phyloP scores from a whole-genome alignment of 37 sponge, comb jelly and placozoan species.

The Haliclona indistincta region DNA sequence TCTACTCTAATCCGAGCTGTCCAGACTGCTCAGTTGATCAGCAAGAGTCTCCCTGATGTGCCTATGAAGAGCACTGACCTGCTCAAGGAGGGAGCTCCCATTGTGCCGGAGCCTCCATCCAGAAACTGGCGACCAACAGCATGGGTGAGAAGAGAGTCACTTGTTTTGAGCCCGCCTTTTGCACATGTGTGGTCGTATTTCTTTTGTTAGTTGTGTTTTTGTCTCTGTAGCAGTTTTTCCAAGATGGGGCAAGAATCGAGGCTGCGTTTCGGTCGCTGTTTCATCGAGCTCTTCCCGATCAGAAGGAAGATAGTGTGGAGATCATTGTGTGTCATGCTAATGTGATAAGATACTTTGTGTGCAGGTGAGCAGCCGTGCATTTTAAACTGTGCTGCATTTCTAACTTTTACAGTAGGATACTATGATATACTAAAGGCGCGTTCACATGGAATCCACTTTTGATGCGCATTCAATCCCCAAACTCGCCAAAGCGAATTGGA shows the following conservation, averaged over 20 bases:
- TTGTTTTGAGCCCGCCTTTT: neutral
- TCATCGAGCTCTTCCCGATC: constrained; percentile 85
- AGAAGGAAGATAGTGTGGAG: constrained; percentile 79
- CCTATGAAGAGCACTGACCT: constrained; percentile 75
- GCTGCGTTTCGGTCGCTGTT: constrained; percentile 92
- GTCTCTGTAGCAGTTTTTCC: constrained; percentile 80
- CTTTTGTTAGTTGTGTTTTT: neutral
- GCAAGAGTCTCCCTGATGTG: constrained; percentile 53
- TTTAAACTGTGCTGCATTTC: no score
- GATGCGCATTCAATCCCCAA: no score
- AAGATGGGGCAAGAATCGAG: constrained; percentile 94
- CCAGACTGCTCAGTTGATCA: constrained; percentile 73
- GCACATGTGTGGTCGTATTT: neutral
- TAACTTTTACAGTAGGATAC: no score
- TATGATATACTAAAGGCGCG: no score
- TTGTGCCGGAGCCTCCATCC: constrained; percentile 75
- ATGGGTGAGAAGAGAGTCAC: constrained; percentile 34
- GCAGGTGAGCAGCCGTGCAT: constrained; percentile 70
- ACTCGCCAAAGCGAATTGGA: no score
- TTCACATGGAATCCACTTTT: no score
- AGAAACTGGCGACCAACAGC: constrained; percentile 81
- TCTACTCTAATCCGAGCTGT: constrained; percentile 84
- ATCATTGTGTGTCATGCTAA: constrained; percentile 93
- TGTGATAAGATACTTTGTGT: constrained; percentile 97
- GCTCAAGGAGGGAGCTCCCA: constrained; percentile 89